Percentiles rank a stretch among this genome's conserved stretches.
Conservation (phyloP, 2,113 vertebrate species). For the Mellivora capensis region DNA sequence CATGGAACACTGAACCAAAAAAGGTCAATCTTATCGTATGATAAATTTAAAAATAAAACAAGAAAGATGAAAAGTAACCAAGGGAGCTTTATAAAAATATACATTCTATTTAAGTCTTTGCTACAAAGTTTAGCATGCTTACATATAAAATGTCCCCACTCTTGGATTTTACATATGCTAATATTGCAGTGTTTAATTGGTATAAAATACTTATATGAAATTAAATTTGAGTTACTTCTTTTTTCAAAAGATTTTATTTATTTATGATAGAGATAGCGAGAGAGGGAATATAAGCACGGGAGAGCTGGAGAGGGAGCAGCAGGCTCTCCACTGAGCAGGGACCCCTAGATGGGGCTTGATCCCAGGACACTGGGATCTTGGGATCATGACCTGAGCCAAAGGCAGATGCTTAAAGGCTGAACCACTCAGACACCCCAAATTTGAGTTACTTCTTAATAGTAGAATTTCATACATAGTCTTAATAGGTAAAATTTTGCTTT, state of each 20-base stretch:
- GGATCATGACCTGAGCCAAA: too few species aligned
- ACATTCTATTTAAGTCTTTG: slow-evolving; percentile 7
- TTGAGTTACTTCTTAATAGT: too few species aligned
- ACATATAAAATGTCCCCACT: background rate
- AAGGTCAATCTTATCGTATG: background rate
- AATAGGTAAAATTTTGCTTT: background rate
- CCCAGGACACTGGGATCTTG: too few species aligned
- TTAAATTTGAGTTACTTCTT: background rate
- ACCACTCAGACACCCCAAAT: too few species aligned
- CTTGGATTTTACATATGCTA: background rate
- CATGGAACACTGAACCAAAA: background rate
- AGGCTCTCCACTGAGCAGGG: too few species aligned
- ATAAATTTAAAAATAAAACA: slow-evolving; percentile 18
- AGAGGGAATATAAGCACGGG: too few species aligned
- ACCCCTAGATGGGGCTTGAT: too few species aligned
- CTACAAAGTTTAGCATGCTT: background rate
- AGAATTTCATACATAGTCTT: background rate
- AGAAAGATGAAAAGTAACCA: background rate
- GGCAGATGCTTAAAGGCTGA: too few species aligned
- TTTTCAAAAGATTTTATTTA: too few species aligned
- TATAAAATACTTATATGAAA: slow-evolving; percentile 2
- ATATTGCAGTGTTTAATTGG: background rate
- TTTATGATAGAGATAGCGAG: too few species aligned
- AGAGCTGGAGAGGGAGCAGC: too few species aligned
- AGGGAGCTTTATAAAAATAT: background rate